Evolutionary conservation across 2,797 vertebrate genomes (phyloP).

Genomic region (Allobates femoralis): DNA sequence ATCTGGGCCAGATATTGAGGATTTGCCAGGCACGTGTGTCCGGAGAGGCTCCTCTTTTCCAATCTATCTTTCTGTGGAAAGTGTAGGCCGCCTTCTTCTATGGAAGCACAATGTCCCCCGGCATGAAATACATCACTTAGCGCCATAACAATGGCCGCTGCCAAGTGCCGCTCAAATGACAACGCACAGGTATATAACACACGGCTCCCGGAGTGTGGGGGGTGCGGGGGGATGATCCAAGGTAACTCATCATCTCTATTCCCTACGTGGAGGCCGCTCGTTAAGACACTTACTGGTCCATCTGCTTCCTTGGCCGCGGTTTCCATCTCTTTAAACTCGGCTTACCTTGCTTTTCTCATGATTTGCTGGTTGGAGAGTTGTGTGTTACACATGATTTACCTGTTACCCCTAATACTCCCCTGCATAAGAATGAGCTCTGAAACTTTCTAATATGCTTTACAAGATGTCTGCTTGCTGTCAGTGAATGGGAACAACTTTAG

Average conservation of each 20-base stretch:
- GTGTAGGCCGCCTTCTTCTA: background rate
- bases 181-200: background rate
- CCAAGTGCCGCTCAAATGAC: constrained; percentile 9
- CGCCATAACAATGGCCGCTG: background rate
- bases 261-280: background rate
- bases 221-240: constrained; percentile 3
- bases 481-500: background rate
- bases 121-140: background rate
- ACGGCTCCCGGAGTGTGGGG: background rate
- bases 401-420: background rate
- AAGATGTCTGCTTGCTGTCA: background rate
- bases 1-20: background rate
- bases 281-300: constrained; percentile 8
- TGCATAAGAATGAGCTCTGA: background rate
- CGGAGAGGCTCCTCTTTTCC: background rate
- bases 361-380: background rate
- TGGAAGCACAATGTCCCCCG: background rate
- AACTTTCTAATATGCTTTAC: background rate
- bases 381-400: background rate
- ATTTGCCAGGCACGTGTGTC: background rate
- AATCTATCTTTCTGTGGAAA: background rate
- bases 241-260: constrained; percentile 7
- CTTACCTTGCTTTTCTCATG: background rate
- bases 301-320: background rate
- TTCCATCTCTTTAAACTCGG: background rate